Base-by-base conservation (phyloP, 1,140 invertebrate species). In the Muscidifurax raptorellus region DNA sequence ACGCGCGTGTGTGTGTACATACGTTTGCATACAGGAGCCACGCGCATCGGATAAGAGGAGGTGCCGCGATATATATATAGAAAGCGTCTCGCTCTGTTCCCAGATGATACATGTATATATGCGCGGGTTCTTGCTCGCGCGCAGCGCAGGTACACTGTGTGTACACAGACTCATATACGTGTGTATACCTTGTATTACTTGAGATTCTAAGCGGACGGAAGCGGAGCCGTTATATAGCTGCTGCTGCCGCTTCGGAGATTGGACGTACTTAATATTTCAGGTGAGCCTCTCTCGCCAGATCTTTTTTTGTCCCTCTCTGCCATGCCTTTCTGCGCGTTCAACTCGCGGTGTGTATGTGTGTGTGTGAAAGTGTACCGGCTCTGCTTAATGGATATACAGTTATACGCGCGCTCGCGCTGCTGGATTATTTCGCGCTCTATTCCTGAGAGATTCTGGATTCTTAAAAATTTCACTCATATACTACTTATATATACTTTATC, bases 241-340 rank as follows among this genome's bases (percentile, higher is more conserved):
- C 67, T 18, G 67, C 10, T 15, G 28, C 71, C 7, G 44, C 80
- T 64, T 64, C 80, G 36, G 28, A 81, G 40, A 80, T 72, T 72
- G 32, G 36, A 30, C 75, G 75, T 67, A 76, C 72, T 67, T 76
- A 82, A 82, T 82, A 82, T 76, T 82, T 82, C 32, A 82, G 59
- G 30, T 76, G 52, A 64, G 72, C 59, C 22, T 32, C 80, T 66
- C 64, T 66, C n/a, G 64, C 44, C 15, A 18, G 44, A n/a, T n/a
- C 13, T 40, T 74, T 74, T 72, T 40, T 44, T 71, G 28, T 44
- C 27, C 66, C 71, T 59, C 66, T 18, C 44, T 47, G 12, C n/a
- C n/a, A n/a, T 47, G 13, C 18, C 18, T 1, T 47, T 0, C 30
- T 36, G 30, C n/a, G 28, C 28, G 72, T 67, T 13, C 13, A 15